These are phyloP conservation scores for Pseudomyrmex concolor DNA, from an alignment of 1,140 invertebrate genomes.

Conservation along the genomic window DNA sequence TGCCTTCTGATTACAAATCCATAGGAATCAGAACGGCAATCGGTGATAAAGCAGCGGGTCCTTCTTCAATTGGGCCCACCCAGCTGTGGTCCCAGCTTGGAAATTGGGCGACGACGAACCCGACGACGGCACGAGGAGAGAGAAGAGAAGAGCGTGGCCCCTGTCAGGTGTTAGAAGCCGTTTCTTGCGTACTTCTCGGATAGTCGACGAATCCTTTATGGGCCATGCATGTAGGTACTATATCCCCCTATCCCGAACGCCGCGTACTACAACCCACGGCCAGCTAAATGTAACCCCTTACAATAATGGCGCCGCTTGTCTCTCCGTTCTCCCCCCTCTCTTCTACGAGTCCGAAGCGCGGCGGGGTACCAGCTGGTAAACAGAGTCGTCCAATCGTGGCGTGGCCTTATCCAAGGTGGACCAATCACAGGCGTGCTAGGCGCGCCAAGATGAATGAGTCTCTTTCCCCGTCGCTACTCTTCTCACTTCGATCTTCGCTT, in stretches of 20 bases:
- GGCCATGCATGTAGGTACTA: slow-evolving; percentile 89
- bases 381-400: slow-evolving; percentile 82
- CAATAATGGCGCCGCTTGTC: slow-evolving; percentile 88
- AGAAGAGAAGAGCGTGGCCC: slow-evolving; percentile 80
- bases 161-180: slow-evolving; percentile 85
- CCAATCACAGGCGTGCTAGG: slow-evolving; percentile 81
- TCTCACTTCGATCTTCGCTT: slow-evolving; percentile 55
- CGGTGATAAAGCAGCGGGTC: slow-evolving; percentile 63
- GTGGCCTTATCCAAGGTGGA: slow-evolving; percentile 76
- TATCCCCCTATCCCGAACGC: slow-evolving; percentile 88
- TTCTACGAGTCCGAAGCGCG: slow-evolving; percentile 67
- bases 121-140: slow-evolving; percentile 69
- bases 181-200: slow-evolving; percentile 88
- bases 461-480: slow-evolving; percentile 64
- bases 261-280: slow-evolving; percentile 87
- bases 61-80: slow-evolving; percentile 64
- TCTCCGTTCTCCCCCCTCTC: slow-evolving; percentile 85
- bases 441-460: slow-evolving; percentile 85
- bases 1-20: slow-evolving; percentile 66
- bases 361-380: slow-evolving; percentile 84
- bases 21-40: slow-evolving; percentile 52
- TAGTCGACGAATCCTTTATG: slow-evolving; percentile 89
- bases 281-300: slow-evolving; percentile 86
- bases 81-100: slow-evolving; percentile 66
- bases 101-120: slow-evolving; percentile 71